Evolutionary conservation across 2,888 invertebrate genomes (phyloP).

Genomic region (Antitype chi): DNA sequence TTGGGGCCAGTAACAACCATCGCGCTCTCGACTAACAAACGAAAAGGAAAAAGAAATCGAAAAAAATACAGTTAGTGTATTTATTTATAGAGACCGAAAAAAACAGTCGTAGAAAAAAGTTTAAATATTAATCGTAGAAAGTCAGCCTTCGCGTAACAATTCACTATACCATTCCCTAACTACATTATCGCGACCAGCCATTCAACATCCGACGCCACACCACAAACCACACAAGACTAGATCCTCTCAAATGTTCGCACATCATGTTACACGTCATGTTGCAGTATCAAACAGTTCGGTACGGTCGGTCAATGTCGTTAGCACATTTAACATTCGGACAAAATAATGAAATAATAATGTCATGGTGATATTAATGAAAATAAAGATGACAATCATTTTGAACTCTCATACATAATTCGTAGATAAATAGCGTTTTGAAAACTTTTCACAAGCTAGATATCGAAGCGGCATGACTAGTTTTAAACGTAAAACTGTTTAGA

Average conservation of each 20-base stretch:
- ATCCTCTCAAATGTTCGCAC: conserved; percentile 43
- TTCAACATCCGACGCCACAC: conserved; percentile 40
- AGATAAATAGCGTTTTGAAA: conserved; percentile 60
- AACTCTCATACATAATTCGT: conserved; percentile 60
- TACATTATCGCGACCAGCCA: conserved; percentile 65
- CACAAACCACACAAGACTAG: conserved; percentile 68
- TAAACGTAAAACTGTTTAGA: conserved; percentile 70
- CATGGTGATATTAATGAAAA: conserved; percentile 67
- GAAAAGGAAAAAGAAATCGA: conserved; percentile 51
- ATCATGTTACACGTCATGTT: background rate
- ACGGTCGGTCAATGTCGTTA: conserved; percentile 55
- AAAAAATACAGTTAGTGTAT: conserved; percentile 61
- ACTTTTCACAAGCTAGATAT: conserved; percentile 66
- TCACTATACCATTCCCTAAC: conserved; percentile 79
- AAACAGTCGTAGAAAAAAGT: conserved; percentile 70
- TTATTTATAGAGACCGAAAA: conserved; percentile 66
- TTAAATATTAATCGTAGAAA: conserved; percentile 79
- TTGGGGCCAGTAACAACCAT: conserved; percentile 66
- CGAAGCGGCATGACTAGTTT: conserved; percentile 79
- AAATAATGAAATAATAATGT: conserved; percentile 63
- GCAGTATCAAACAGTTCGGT: conserved; percentile 40
- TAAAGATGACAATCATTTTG: conserved; percentile 61
- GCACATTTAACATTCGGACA: conserved; percentile 55
- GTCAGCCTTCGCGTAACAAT: conserved; percentile 85
- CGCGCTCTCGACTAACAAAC: conserved; percentile 54